Evolutionary conservation across 1,140 invertebrate genomes (phyloP).

Genomic region (Mizuhopecten yessoensis): DNA sequence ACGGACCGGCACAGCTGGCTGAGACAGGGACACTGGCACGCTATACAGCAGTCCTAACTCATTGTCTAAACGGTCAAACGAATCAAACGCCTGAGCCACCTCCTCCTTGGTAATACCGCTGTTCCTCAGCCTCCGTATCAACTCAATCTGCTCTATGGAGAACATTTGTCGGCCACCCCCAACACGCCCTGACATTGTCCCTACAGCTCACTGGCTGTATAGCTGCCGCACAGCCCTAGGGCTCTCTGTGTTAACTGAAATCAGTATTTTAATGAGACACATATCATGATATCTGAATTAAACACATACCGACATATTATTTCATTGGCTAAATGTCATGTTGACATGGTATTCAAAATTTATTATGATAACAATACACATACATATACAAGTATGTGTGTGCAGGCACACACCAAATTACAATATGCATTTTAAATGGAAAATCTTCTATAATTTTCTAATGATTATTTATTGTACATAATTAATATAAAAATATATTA

Average conservation of each 20-base stretch:
- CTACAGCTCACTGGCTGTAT: neutral
- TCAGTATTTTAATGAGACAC: neutral
- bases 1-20: neutral
- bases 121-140: slow-evolving; percentile 82
- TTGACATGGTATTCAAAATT: too few relatives aligned
- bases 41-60: slow-evolving; percentile 70
- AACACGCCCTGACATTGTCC: neutral
- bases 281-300: too few relatives aligned
- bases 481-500: too few relatives aligned
- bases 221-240: neutral
- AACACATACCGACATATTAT: too few relatives aligned
- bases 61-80: slow-evolving; percentile 80
- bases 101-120: slow-evolving; percentile 83
- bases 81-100: slow-evolving; percentile 82
- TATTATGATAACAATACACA: too few relatives aligned
- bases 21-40: slow-evolving; percentile 52
- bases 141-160: slow-evolving; percentile 83
- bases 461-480: too few relatives aligned
- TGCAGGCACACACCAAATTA: too few relatives aligned
- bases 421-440: too few relatives aligned
- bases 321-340: too few relatives aligned
- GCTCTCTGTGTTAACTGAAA: neutral
- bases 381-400: too few relatives aligned
- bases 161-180: slow-evolving; percentile 69
- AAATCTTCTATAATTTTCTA: too few relatives aligned